phyloP scores from a whole-genome alignment of 2,888 invertebrate genomes.

The Camptogramma bilineatum region DNA sequence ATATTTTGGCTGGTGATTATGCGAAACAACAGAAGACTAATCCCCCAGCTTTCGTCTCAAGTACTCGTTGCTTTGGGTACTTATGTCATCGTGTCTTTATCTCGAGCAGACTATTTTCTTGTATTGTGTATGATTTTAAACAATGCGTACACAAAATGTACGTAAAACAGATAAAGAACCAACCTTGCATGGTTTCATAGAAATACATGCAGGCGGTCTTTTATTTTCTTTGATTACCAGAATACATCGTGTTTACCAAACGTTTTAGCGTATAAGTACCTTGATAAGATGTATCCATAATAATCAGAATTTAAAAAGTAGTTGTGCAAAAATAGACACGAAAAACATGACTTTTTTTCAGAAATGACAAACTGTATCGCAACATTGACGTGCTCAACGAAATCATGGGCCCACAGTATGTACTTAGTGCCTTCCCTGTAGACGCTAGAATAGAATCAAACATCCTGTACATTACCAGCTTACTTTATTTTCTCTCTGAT shows the following conservation, averaged over 20 bases:
- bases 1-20: conserved; percentile 36
- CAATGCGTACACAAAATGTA: neutral
- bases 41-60: conserved; percentile 26
- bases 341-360: conserved; percentile 17
- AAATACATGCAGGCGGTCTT: too few species aligned
- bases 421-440: conserved; percentile 13
- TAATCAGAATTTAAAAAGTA: neutral
- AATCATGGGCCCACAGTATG: conserved; percentile 23
- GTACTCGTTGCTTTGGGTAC: neutral
- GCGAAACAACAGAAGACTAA: conserved; percentile 30
- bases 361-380: conserved; percentile 29
- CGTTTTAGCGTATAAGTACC: too few species aligned
- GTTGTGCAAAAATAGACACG: neutral
- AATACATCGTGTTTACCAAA: too few species aligned
- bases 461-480: neutral
- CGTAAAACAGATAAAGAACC: neutral
- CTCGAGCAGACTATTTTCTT: neutral
- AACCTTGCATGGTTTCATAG: too few species aligned
- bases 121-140: neutral
- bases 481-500: too few species aligned
- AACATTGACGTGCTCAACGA: conserved; percentile 32
- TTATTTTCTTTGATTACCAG: too few species aligned
- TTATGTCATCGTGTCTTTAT: neutral
- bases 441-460: neutral
- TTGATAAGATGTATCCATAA: neutral